A percentile compares a stretch with the other conserved stretches of the same genome.
Evolutionary conservation across 2,113 vertebrate species (phyloP).

Genomic region (Podarcis cretensis): DNA sequence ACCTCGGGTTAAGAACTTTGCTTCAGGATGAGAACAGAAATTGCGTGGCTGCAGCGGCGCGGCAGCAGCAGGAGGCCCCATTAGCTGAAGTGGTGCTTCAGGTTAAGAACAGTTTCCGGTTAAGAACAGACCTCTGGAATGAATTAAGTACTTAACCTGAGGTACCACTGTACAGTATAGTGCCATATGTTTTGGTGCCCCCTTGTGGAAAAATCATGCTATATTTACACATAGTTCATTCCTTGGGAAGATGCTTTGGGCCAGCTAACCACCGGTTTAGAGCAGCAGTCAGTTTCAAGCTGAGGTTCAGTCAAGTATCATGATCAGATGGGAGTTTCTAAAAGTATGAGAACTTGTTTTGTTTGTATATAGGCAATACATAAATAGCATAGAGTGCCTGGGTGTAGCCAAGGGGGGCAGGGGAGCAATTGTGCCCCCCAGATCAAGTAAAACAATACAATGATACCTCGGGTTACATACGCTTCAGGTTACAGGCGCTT

Average conservation of each 20-base stretch:
- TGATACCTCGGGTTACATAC: too few relatives aligned
- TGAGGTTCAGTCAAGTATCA: not conserved
- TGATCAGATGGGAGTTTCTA: not conserved
- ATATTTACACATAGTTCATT: not conserved
- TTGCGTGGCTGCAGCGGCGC: fast-evolving
- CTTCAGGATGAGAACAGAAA: too few relatives aligned
- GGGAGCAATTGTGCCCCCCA: too few relatives aligned
- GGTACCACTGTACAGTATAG: not conserved
- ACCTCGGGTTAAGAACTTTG: too few relatives aligned
- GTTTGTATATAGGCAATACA: not conserved
- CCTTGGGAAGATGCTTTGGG: not conserved
- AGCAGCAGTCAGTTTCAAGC: not conserved
- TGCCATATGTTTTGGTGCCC: not conserved
- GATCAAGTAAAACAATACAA: too few relatives aligned
- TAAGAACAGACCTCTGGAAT: too few relatives aligned
- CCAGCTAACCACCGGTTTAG: not conserved
- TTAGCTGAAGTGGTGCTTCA: too few relatives aligned
- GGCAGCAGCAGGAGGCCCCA: too few relatives aligned
- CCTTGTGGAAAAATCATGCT: not conserved
- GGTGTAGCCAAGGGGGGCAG: too few relatives aligned
- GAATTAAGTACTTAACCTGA: too few relatives aligned
- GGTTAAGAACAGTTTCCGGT: too few relatives aligned
- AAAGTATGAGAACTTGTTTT: not conserved
- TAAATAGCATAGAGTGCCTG: too few relatives aligned
- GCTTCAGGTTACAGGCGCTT: not conserved